These are phyloP conservation scores for Macropus fuliginosus DNA, from an alignment of 2,797 vertebrate genomes.

Conservation along the genomic window DNA sequence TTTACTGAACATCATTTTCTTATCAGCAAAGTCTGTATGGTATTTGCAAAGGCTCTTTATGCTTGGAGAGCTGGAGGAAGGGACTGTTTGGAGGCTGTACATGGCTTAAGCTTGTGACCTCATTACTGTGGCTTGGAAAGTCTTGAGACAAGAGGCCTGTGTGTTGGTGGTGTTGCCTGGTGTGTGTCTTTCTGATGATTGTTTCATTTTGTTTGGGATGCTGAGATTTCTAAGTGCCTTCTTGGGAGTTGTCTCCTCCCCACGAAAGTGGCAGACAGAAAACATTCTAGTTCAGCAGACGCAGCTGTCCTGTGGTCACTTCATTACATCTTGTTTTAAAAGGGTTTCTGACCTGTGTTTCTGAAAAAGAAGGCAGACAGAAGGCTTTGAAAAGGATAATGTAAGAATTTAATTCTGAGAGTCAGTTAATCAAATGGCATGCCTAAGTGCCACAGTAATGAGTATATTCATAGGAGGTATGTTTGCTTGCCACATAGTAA, in stretches of 20 bases:
- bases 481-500: slow-evolving; percentile 13
- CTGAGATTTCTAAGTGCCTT: neutral
- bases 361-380: slow-evolving; percentile 58
- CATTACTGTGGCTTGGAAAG: neutral
- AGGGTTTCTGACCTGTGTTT: slow-evolving; percentile 48
- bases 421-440: slow-evolving; percentile 20
- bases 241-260: neutral
- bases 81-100: slow-evolving; percentile 9
- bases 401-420: slow-evolving; percentile 25
- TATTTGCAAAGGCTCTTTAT: slow-evolving; percentile 10
- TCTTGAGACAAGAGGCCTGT: slow-evolving; percentile 10
- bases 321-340: slow-evolving; percentile 64
- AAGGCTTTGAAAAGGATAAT: slow-evolving; percentile 57
- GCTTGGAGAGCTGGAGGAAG: slow-evolving; percentile 8
- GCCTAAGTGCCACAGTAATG: slow-evolving; percentile 11
- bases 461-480: neutral
- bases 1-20: neutral
- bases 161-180: neutral
- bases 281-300: slow-evolving; percentile 37
- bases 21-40: neutral
- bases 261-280: neutral
- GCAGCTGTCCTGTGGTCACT: slow-evolving; percentile 23
- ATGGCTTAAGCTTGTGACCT: slow-evolving; percentile 32
- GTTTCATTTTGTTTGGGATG: neutral
- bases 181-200: neutral